These are phyloP conservation scores for Ips nitidus DNA, from an alignment of 1,140 invertebrate genomes.

Conservation along the genomic window DNA sequence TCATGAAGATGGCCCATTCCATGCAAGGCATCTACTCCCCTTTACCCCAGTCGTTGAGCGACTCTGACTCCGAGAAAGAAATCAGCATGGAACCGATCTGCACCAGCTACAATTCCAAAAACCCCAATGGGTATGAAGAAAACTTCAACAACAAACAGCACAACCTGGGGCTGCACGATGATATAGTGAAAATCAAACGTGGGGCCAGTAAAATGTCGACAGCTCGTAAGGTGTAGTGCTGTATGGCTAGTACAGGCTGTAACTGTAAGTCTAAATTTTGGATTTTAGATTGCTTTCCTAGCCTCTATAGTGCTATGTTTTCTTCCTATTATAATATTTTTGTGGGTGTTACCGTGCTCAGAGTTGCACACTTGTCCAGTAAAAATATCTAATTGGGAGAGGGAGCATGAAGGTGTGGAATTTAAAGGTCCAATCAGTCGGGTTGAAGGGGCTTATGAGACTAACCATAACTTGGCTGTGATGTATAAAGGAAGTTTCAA, in stretches of 20 bases:
- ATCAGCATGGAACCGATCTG: conserved; percentile 51
- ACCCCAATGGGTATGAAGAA: conserved; percentile 37
- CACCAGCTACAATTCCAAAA: conserved; percentile 44
- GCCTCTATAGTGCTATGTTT: conserved; percentile 70
- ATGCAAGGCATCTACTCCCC: conserved; percentile 64
- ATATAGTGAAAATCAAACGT: conserved; percentile 61
- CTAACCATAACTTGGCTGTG: conserved; percentile 68
- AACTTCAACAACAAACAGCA: conserved; percentile 35
- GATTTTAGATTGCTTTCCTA: conserved; percentile 57
- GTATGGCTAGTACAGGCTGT: background rate
- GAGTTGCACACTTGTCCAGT: conserved; percentile 64
- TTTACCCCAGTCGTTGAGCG: conserved; percentile 70
- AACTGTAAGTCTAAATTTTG: background rate
- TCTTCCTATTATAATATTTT: conserved; percentile 68
- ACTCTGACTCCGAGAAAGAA: conserved; percentile 74
- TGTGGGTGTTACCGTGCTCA: conserved; percentile 74
- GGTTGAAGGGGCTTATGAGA: conserved; percentile 60
- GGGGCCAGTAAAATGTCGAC: conserved; percentile 61
- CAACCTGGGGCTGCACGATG: conserved; percentile 50
- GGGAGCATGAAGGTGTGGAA: conserved; percentile 70
- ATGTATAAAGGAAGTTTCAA: conserved; percentile 68
- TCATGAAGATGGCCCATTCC: conserved; percentile 42
- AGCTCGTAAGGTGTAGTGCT: conserved; percentile 56
- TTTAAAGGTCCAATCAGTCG: conserved; percentile 70
- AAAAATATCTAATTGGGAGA: conserved; percentile 68